phyloP scores from a whole-genome alignment of 2,888 invertebrate species.

The Cosmia trapezina region DNA sequence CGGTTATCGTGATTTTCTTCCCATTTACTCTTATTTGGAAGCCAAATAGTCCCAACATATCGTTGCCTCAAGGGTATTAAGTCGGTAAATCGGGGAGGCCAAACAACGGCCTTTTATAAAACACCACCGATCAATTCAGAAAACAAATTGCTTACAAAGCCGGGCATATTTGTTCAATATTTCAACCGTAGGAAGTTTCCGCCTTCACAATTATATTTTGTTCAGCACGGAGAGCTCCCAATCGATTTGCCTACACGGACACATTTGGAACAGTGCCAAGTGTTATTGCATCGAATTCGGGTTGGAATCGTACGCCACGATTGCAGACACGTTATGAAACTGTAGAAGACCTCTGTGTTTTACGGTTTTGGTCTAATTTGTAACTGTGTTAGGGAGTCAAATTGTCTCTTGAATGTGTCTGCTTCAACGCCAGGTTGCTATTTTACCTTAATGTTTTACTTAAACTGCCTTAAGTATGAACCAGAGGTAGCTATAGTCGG shows the following conservation, averaged over 20 bases:
- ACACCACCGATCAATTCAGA: conserved; percentile 55
- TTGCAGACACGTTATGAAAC: conserved; percentile 73
- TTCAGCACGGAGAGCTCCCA: conserved; percentile 66
- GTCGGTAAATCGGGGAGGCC: conserved; percentile 35
- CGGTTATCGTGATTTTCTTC: not conserved
- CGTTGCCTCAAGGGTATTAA: conserved; percentile 15
- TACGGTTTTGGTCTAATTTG: conserved; percentile 49
- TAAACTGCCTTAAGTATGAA: not conserved
- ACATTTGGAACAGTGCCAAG: conserved; percentile 85
- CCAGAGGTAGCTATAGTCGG: not conserved
- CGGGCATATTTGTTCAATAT: conserved; percentile 63
- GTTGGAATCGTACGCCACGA: conserved; percentile 67
- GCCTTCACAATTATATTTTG: conserved; percentile 66
- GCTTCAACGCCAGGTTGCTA: not conserved
- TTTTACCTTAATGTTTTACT: conserved; percentile 9
- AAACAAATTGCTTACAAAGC: conserved; percentile 60
- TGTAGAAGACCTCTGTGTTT: conserved; percentile 53
- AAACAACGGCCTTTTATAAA: conserved; percentile 41
- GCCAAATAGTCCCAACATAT: conserved; percentile 1
- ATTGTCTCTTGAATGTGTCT: conserved; percentile 10
- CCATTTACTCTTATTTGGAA: conserved; percentile 1
- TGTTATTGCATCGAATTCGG: conserved; percentile 83
- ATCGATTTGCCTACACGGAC: conserved; percentile 85
- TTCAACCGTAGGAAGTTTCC: conserved; percentile 59
- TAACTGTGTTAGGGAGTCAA: conserved; percentile 39